Evolutionary conservation across 2,888 invertebrate genomes (phyloP).

Genomic region (Heliconius erato): DNA sequence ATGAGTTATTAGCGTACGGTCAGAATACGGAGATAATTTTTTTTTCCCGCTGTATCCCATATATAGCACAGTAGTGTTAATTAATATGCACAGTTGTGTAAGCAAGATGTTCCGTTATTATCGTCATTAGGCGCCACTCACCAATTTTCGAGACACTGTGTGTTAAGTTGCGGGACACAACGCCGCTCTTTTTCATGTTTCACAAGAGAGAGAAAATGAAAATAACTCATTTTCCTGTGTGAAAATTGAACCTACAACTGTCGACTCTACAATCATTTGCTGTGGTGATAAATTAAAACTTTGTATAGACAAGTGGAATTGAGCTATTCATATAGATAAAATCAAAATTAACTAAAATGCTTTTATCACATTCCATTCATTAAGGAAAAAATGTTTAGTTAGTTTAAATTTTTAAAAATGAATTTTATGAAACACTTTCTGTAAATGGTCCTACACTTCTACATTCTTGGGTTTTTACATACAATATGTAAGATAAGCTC

Average conservation of each 20-base stretch:
- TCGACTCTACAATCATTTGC: not conserved
- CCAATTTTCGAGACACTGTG: not conserved
- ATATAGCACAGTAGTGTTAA: not conserved
- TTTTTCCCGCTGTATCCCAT: not conserved
- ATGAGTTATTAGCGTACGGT: conserved; percentile 15
- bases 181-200: not conserved
- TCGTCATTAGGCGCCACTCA: not conserved
- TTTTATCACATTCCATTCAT: not conserved
- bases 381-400: not conserved
- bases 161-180: not conserved
- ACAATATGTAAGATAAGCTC: not conserved
- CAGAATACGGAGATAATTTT: not conserved
- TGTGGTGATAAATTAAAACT: not conserved
- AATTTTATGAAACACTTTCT: too few species aligned
- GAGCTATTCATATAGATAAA: not conserved
- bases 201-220: not conserved
- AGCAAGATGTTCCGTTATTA: not conserved
- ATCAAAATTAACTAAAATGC: not conserved
- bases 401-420: not conserved
- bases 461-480: too few species aligned
- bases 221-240: not conserved
- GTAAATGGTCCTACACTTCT: too few species aligned
- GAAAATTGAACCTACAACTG: not conserved
- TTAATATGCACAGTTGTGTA: too few species aligned
- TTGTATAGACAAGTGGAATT: not conserved